Conservation (phyloP, 2,888 invertebrate species). For the Dorcus hopei region DNA sequence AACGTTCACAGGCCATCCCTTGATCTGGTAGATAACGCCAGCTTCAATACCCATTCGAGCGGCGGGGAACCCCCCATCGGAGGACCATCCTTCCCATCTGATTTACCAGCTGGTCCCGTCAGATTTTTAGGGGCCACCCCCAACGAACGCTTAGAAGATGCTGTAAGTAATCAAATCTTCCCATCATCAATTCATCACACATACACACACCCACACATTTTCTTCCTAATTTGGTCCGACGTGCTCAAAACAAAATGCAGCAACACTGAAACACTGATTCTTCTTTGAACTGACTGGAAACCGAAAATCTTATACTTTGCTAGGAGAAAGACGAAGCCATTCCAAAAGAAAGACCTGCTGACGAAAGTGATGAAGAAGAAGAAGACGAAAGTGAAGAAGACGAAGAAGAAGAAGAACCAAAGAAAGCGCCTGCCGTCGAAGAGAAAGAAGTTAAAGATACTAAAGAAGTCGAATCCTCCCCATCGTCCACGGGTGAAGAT, state of each 20-base stretch:
- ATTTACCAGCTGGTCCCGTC: slow-evolving; percentile 55
- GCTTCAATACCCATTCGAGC: slow-evolving; percentile 71
- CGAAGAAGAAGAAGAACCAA: slow-evolving; percentile 36
- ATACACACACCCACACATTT: neutral
- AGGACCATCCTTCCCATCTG: slow-evolving; percentile 57
- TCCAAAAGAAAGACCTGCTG: neutral
- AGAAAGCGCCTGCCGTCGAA: slow-evolving; percentile 36
- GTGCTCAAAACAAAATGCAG: neutral
- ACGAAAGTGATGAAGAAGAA: slow-evolving; percentile 5
- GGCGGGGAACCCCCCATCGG: slow-evolving; percentile 47
- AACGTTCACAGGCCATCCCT: slow-evolving; percentile 72
- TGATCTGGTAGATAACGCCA: slow-evolving; percentile 77
- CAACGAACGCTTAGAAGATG: slow-evolving; percentile 50
- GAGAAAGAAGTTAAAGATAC: slow-evolving; percentile 31
- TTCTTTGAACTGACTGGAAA: neutral
- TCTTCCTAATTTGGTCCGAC: neutral
- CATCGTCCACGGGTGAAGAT: slow-evolving; percentile 31
- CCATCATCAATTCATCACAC: neutral
- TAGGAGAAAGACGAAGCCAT: slow-evolving; percentile 2
- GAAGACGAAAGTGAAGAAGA: slow-evolving; percentile 35
- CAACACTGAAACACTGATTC: neutral
- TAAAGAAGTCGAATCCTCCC: slow-evolving; percentile 17
- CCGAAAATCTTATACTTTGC: neutral
- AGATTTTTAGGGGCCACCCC: slow-evolving; percentile 59
- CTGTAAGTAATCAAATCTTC: slow-evolving; percentile 25